These are phyloP conservation scores for Loripinus fragilis DNA, from an alignment of 2,888 invertebrate species.

Conservation along the genomic window DNA sequence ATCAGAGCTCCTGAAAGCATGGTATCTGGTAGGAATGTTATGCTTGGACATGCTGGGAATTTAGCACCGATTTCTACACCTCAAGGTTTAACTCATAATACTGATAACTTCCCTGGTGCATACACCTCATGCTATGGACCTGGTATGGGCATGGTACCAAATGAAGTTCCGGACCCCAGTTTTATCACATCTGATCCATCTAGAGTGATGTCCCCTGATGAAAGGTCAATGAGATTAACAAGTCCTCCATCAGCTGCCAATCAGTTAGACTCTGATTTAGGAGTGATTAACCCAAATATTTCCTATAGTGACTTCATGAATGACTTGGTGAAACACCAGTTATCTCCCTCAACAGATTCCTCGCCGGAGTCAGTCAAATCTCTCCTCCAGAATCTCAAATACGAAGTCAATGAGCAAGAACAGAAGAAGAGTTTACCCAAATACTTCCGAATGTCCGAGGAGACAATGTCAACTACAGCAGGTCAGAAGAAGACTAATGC, in stretches of 20 bases:
- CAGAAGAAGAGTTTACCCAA: slow-evolving; percentile 17
- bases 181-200: background rate
- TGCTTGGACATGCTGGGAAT: slow-evolving; percentile 12
- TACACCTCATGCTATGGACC: background rate
- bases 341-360: slow-evolving; percentile 8
- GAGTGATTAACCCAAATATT: slow-evolving; percentile 25
- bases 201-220: slow-evolving; percentile 12
- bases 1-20: background rate
- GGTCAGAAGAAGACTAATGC: slow-evolving; percentile 24
- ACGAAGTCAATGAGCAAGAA: slow-evolving; percentile 6
- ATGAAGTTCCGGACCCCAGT: slow-evolving; percentile 9
- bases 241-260: background rate
- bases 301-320: slow-evolving; percentile 32
- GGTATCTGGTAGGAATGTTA: slow-evolving; percentile 6
- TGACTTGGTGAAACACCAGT: slow-evolving; percentile 13
- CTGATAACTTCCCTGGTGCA: background rate
- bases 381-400: slow-evolving; percentile 8
- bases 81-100: background rate
- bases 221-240: background rate
- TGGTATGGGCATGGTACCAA: slow-evolving; percentile 12
- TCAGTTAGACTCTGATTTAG: slow-evolving; percentile 11
- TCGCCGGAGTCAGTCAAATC: background rate
- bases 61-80: background rate
- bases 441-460: slow-evolving; percentile 29
- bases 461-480: background rate